A percentile compares a stretch with the other conserved stretches of the same genome.
Conservation (phyloP, 2,797 vertebrate species). For the Onychomys leucogaster region DNA sequence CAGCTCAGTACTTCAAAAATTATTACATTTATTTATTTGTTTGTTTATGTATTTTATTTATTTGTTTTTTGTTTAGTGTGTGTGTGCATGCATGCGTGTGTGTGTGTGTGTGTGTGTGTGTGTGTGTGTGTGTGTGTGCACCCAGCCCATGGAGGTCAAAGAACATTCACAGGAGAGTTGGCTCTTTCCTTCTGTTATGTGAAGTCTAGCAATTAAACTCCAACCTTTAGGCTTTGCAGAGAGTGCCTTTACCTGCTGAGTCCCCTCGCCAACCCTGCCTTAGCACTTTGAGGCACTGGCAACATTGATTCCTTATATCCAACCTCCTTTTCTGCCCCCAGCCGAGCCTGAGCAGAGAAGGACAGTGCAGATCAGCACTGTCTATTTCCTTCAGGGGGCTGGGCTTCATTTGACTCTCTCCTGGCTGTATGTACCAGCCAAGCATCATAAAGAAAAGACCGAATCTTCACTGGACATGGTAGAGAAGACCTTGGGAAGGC, state of each 20-base stretch:
- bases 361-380: fast-evolving
- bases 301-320: neutral
- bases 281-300: fast-evolving
- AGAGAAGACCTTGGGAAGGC: neutral
- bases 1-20: neutral
- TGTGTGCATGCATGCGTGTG: neutral
- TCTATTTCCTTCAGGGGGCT: fast-evolving
- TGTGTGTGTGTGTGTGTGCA: neutral
- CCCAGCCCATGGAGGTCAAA: neutral
- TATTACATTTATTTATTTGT: neutral
- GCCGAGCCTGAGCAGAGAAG: fast-evolving
- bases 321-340: fast-evolving
- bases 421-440: fast-evolving
- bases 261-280: neutral
- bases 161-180: no score
- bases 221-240: neutral
- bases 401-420: fast-evolving
- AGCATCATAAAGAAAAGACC: fast-evolving
- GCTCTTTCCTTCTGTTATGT: neutral
- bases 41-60: neutral
- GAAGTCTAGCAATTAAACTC: no score
- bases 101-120: neutral
- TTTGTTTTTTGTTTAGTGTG: neutral
- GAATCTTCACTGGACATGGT: fast-evolving
- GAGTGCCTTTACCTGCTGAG: neutral